These are phyloP conservation scores for Aphaenogaster floridana DNA, from an alignment of 1,140 invertebrate genomes.

Conservation along the genomic window DNA sequence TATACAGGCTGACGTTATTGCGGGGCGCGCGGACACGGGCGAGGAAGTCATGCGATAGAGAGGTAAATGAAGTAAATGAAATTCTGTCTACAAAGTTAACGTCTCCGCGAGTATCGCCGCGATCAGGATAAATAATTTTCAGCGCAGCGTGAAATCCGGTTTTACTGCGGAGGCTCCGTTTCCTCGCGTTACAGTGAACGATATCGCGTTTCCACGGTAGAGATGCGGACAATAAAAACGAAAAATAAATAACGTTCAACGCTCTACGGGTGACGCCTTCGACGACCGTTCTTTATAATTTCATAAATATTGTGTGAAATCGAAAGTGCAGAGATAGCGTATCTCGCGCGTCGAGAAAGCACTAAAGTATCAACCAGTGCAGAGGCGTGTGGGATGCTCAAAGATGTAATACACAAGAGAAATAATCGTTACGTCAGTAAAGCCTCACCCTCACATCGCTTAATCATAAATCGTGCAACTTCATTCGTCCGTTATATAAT, in stretches of 20 bases:
- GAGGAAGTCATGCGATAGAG: background rate
- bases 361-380: background rate
- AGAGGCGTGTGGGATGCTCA: background rate
- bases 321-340: background rate
- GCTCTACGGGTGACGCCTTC: background rate
- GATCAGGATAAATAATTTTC: constrained; percentile 42
- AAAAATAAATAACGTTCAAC: background rate
- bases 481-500: background rate
- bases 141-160: constrained; percentile 37
- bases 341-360: background rate
- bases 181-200: constrained; percentile 37
- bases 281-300: constrained; percentile 4
- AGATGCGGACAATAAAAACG: background rate
- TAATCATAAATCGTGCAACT: constrained; percentile 8
- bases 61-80: constrained; percentile 49
- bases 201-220: background rate
- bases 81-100: constrained; percentile 30
- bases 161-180: constrained; percentile 8
- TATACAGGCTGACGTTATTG: background rate
- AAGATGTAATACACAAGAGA: constrained; percentile 33
- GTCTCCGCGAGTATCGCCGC: background rate
- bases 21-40: background rate
- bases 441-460: background rate
- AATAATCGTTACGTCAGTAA: constrained; percentile 43
- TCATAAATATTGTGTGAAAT: constrained; percentile 20